These are phyloP conservation scores for Melangyna quadrimaculata DNA, from an alignment of 2,888 invertebrate species.

Conservation along the genomic window DNA sequence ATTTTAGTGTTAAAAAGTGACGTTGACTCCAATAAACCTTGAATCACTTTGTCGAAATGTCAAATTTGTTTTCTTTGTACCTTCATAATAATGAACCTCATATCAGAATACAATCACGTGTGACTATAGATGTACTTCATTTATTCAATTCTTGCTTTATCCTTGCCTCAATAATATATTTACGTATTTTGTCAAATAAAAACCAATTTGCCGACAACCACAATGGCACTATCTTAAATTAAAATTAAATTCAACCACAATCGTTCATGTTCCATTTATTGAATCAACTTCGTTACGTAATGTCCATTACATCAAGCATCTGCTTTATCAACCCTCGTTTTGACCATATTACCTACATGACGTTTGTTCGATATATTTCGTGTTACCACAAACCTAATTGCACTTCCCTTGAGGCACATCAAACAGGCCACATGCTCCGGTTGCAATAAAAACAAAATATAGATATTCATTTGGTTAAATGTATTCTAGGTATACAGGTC, in stretches of 20 bases:
- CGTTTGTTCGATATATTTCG: constrained; percentile 50
- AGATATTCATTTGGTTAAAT: not conserved
- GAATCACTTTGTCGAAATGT: no score
- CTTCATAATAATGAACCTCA: no score
- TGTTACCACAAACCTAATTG: constrained; percentile 49
- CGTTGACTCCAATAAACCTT: no score
- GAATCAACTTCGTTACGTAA: constrained; percentile 49
- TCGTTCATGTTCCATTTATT: constrained; percentile 42
- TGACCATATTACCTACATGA: constrained; percentile 39
- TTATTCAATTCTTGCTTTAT: no score
- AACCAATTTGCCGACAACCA: not conserved
- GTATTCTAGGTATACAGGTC: not conserved
- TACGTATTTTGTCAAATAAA: not conserved
- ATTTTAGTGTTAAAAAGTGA: no score
- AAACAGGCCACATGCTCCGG: not conserved
- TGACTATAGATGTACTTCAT: no score
- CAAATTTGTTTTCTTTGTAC: no score
- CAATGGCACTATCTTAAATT: constrained; percentile 16
- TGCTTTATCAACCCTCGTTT: constrained; percentile 30
- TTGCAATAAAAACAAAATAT: not conserved
- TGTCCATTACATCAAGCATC: constrained; percentile 27
- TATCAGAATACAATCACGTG: no score
- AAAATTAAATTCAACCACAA: constrained; percentile 19
- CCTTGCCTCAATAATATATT: no score
- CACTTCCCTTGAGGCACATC: constrained; percentile 10